Evolutionary conservation across 2,113 vertebrate species (phyloP).

Genomic region (Dissostichus mawsoni): DNA sequence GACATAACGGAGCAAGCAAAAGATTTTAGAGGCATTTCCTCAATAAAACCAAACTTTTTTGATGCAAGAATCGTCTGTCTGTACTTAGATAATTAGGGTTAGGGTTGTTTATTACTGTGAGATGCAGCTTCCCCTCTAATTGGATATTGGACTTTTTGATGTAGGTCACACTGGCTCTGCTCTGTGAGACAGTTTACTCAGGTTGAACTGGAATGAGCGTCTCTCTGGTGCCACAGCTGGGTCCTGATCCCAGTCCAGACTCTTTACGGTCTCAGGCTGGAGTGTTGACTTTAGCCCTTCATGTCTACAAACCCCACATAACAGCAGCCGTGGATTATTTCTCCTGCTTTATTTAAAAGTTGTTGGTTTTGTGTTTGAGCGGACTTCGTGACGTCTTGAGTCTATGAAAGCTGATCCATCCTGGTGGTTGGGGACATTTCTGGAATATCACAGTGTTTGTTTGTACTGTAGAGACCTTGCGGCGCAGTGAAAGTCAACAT

Average conservation of each 20-base stretch:
- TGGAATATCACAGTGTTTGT: not conserved
- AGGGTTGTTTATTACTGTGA: not conserved
- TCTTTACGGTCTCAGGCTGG: not conserved
- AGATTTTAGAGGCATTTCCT: not conserved
- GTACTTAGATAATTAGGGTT: not conserved
- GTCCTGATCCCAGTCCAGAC: constrained; percentile 29
- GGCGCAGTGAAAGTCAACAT: not conserved
- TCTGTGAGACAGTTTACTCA: constrained; percentile 31
- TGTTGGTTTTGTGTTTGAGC: not conserved
- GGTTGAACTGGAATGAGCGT: constrained; percentile 33
- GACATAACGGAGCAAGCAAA: not conserved
- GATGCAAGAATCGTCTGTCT: not conserved
- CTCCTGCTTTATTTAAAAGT: not conserved
- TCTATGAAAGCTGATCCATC: not conserved
- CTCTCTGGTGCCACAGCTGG: constrained; percentile 54
- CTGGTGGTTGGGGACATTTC: not conserved
- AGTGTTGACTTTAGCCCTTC: constrained; percentile 48
- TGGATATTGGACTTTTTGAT: not conserved
- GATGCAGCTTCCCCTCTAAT: not conserved
- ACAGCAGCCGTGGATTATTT: constrained; percentile 1
- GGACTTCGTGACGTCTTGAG: not conserved
- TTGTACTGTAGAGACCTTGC: not conserved
- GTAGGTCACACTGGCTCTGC: not conserved
- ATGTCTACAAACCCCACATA: constrained; percentile 4
- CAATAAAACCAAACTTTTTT: rapidly evolving